Base-by-base conservation (phyloP, 1,140 invertebrate genomes). In the Palaemon carinicauda region DNA sequence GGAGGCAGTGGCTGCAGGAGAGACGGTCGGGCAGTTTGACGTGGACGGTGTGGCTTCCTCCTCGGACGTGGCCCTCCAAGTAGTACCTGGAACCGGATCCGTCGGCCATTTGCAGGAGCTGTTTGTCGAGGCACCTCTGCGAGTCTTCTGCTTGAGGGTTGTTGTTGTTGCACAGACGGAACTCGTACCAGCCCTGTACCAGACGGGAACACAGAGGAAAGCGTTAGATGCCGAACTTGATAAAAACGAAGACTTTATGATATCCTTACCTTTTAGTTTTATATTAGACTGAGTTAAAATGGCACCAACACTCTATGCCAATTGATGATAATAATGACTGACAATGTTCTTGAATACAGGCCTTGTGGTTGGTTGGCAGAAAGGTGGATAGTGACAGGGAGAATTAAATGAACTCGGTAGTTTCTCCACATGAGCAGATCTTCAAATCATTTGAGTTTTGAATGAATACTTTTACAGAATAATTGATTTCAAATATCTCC, bases 341-440 rank as follows among this genome's bases (percentile, higher is more conserved):
- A 41, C 41, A 65, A 5, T 27, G 2, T 24, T 15, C n/a, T n/a
- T n/a, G 19, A 0, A 97, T 97, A 65, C 95, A 93, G 0, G 97
- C 97, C 89, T 94, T 94, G 91, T 98, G 97, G 91, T 97, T n/a
- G n/a, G n/a, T n/a, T 97, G 1, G 97, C 96, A 0, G 97, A 98
- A 9, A 98, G 91, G 90, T 97, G 96, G 27, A 92, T 65, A n/a
- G 60, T 65, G 7, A 65, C 60, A 12, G 60, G 60, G 12, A 65
- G n/a, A n/a, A n/a, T n/a, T n/a, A n/a, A n/a, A n/a, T n/a, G n/a
- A n/a, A n/a, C n/a, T n/a, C n/a, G n/a, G n/a, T n/a, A n/a, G n/a
- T n/a, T n/a, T n/a, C n/a, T n/a, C n/a, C 7, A 41, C 41, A 7
- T 9, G 41, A 41, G 0, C 41, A 41, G 41, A 7, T 3, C 41